A percentile compares a stretch with the other conserved stretches of the same genome.
Evolutionary conservation across 1,140 invertebrate species (phyloP).

Genomic region (Bombus terrestris): DNA sequence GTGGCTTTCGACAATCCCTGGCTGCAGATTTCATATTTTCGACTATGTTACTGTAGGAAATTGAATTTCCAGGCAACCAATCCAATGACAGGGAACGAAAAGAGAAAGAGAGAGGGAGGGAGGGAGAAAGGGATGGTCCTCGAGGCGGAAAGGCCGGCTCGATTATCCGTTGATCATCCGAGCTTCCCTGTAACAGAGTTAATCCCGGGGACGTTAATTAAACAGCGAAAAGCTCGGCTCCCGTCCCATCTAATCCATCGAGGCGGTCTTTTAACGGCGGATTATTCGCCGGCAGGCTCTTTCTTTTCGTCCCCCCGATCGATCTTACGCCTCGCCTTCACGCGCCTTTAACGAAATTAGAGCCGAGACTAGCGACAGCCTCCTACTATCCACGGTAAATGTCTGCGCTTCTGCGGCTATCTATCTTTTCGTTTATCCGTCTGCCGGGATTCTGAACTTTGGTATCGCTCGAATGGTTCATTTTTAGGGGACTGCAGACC

Average conservation of each 20-base stretch:
- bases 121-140: neutral
- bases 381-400: neutral
- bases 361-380: neutral
- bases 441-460: neutral
- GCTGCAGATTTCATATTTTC: neutral
- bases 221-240: conserved; percentile 19
- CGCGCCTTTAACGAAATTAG: conserved; percentile 18
- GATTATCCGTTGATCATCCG: conserved; percentile 17
- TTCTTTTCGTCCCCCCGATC: neutral
- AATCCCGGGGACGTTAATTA: conserved; percentile 21
- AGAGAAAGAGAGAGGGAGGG: too few relatives aligned
- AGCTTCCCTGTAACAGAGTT: conserved; percentile 10
- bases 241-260: neutral
- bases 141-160: neutral
- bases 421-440: conserved; percentile 6
- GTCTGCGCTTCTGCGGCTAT: neutral
- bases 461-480: neutral
- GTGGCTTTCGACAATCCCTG: neutral
- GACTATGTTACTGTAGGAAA: neutral
- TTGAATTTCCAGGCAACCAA: neutral
- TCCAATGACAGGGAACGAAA: neutral
- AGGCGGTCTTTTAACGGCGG: conserved; percentile 2
- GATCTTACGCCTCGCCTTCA: conserved; percentile 5
- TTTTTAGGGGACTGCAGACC: neutral
- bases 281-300: neutral